Conservation (phyloP, 2,888 invertebrate genomes). For the Autographa pulchrina region DNA sequence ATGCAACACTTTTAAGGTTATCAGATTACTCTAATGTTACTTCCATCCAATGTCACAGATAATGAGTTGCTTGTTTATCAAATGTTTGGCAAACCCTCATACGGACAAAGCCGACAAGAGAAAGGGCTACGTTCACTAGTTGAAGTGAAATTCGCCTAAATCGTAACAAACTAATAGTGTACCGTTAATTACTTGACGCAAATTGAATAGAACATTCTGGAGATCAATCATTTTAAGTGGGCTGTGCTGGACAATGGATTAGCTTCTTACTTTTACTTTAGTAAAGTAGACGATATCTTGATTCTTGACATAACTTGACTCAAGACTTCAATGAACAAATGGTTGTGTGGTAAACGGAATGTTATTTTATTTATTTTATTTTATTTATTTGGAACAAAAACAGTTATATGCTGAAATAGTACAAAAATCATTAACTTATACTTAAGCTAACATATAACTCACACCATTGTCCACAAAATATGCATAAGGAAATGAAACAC, state of each 20-base stretch:
- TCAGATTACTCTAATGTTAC: constrained; percentile 66
- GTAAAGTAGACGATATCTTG: background rate
- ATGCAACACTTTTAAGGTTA: constrained; percentile 44
- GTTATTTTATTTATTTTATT: no score
- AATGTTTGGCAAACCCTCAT: constrained; percentile 63
- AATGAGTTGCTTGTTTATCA: constrained; percentile 72
- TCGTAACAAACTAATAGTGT: constrained; percentile 31
- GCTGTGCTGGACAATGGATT: constrained; percentile 2
- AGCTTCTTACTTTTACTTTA: background rate
- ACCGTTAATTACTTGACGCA: constrained; percentile 25
- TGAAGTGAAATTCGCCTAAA: constrained; percentile 47
- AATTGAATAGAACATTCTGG: constrained; percentile 26
- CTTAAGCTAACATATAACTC: no score
- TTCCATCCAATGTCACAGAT: constrained; percentile 69
- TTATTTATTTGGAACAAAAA: no score
- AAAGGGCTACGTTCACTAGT: constrained; percentile 60
- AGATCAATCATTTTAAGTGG: constrained; percentile 22
- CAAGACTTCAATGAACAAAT: no score
- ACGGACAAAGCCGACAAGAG: constrained; percentile 60
- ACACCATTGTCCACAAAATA: no score
- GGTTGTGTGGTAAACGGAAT: no score
- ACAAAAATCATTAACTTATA: no score
- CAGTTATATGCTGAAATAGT: no score
- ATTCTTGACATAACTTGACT: no score
- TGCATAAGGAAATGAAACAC: no score